Base-by-base conservation (phyloP, 2,888 invertebrate species). In the Eulithis prunata region DNA sequence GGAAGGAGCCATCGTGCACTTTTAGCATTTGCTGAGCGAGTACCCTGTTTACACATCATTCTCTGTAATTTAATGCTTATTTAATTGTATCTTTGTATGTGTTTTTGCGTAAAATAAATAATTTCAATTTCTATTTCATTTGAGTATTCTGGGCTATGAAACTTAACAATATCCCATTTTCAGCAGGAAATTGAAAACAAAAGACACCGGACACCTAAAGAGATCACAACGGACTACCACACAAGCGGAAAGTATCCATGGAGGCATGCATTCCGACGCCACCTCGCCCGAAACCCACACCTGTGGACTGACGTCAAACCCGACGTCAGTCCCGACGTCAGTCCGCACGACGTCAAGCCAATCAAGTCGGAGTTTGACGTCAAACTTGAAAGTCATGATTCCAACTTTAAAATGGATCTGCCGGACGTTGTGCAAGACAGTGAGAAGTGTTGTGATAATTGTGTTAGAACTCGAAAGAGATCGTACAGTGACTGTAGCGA, bases 181-280 rank as follows among this genome's bases (percentile, higher is more conserved):
- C 84, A 91, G 91, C 84, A 84, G 70, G 91, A 91, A 61, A 70
- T 91, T 43, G 91, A 91, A 71, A 89, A 84, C 21, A 85, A 88
- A 76, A 84, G 84, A 14, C 88, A 90, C 70, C 83, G 90, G 68
- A 87, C 81, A 21, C 91, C 92, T 8, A 89, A 86, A 68, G 91
- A 88, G 69, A 82, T 90, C 76, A 81, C 81, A 1, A 79, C 86
- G 49, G 92, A 93, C 70, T 92, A 88, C 84, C 90, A 91, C 77
- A 81, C 88, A 32, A 85, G 87, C 75, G 90, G 90, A 58, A 89
- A 88, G 54, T 81, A 89, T 68, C 91, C 89, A 0, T 92, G 89
- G 90, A 75, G 90, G 68, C 87, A 88, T 73, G 87, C 89, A 2
- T 92, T 92, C 84, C 71, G 92, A 11, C 78, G 81, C 21, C 92